Base-by-base conservation (phyloP, 2,797 vertebrate genomes). In the Ammospiza maritima region DNA sequence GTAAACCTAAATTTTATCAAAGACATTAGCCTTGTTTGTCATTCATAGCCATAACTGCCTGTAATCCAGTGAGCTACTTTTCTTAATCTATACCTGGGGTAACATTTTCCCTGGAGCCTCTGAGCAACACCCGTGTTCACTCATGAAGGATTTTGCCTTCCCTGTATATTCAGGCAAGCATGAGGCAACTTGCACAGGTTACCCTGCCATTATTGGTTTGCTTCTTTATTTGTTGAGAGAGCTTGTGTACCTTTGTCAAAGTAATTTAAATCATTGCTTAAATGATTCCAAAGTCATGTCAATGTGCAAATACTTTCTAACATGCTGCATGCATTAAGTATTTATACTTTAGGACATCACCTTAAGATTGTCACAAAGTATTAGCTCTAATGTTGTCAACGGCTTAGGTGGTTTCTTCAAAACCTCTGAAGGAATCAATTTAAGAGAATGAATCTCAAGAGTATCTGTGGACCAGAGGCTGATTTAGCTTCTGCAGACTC, bases 261-360 rank as follows among this genome's bases (percentile, higher is more conserved):
- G 32, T 74, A 21, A 45, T 92, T 92, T 80, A 91, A 82, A 61
- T 87, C 15, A 20, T 64, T 82, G 74, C 29, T 67, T 81, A 66
- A 82, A 60, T 89, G 38, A 23, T 74, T 89, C 84, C 44, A 38
- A 90, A 95, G 38, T 65, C 61, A 65, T 58, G 45, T 54, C 94
- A 89, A 54, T 32, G 25, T 93, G 61, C 77, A 85, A 82, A 87
- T 89, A 54, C 30, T 57, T 92, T 92, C 54, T 67, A 90, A 80
- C 38, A 7, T 53, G 40, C 74, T 90, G 45, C 50, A 40, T 82
- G 26, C 30, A 67, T 88, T 79, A 70, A 60, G 21, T 82, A 78
- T 79, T 94, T 80, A 29, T 74, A 67, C 27, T 74, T 92, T 11
- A 85, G n/a, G 56, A 25, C 34, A 85, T 50, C 78, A 57, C 71